phyloP scores from a whole-genome alignment of 2,113 vertebrate species.

The Casuarius casuarius region DNA sequence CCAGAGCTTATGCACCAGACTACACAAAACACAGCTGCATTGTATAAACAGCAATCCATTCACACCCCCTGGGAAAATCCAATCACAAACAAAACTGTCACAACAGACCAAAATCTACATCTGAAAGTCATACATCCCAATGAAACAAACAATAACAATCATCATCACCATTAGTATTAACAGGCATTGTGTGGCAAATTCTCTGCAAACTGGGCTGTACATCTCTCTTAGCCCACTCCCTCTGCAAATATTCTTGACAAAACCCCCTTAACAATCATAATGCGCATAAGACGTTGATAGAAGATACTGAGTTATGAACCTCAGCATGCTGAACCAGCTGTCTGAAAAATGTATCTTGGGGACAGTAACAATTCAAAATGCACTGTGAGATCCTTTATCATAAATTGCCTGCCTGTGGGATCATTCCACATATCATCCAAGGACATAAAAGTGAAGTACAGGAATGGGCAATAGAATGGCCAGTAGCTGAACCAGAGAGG shows the following conservation, averaged over 20 bases:
- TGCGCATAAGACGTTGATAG: neutral
- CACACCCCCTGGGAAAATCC: neutral
- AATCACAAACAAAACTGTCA: conserved; percentile 27
- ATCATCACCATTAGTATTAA: conserved; percentile 11
- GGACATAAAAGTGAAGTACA: conserved; percentile 7
- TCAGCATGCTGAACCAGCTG: conserved; percentile 29
- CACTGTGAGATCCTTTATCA: neutral
- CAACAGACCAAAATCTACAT: conserved; percentile 37
- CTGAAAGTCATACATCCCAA: neutral
- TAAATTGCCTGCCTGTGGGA: conserved; percentile 10
- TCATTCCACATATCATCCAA: neutral
- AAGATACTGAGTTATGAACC: conserved; percentile 29
- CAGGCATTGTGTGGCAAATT: neutral
- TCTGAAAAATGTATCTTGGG: conserved; percentile 41
- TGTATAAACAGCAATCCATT: conserved; percentile 44
- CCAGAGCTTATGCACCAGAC: neutral
- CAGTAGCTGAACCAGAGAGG: neutral
- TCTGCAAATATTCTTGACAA: neutral
- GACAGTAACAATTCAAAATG: conserved; percentile 33
- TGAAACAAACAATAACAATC: conserved; percentile 35
- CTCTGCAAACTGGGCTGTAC: neutral
- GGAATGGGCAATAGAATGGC: neutral
- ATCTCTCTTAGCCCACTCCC: neutral
- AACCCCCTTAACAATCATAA: conserved; percentile 34
- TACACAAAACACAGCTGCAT: conserved; percentile 60